Evolutionary conservation across 1,140 invertebrate genomes (phyloP), one percentile per base, ranked within the genome.

Genomic region (Teleogryllus occipitalis): DNA sequence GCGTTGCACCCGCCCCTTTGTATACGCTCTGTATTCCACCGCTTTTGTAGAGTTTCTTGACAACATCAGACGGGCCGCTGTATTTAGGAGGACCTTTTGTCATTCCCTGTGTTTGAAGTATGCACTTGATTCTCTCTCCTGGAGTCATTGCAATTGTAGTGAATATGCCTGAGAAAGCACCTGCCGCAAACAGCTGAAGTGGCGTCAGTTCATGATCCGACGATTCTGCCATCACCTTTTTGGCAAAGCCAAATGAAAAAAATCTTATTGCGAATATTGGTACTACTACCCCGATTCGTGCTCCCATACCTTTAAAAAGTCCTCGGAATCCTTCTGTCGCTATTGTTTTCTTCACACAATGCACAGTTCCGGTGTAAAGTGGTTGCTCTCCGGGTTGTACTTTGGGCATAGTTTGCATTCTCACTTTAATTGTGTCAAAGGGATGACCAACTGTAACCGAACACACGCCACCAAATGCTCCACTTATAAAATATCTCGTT

Each of bases 141-240:
- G 98, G 98, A 22, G 97, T 95, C 95, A 98, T 99, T 65, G 99
- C 96, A n/a, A 91, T 88, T 10, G 98, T 98, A 0, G 97, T 98
- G 84, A 97, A 97, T 72, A 98, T 91, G 7, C 97, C 97, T 75
- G 97, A 96, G 82, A 98, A 93, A 8, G 95, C 93, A 81, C 98
- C 98, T 79, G 98, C 97, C 79, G 92, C 91, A 86, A 98, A 98
- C 47, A 97, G 86, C 87, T 98, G 93, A 8, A 87, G 80, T 78
- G 90, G 88, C 47, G 89, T 90, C 1, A 98, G 87, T 83, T 92
- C 87, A 82, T 95, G 89, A 81, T 94, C 88, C 84, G 92, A 83
- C 87, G 88, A 84, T 8, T 87, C 87, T 81, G 90, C 86, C 85
- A 92, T 93, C 27, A 5, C 27, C 82, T 90, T 92, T 85, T 98